These are phyloP conservation scores for Elmis aenea DNA, from an alignment of 2,888 invertebrate species.

Conservation along the genomic window DNA sequence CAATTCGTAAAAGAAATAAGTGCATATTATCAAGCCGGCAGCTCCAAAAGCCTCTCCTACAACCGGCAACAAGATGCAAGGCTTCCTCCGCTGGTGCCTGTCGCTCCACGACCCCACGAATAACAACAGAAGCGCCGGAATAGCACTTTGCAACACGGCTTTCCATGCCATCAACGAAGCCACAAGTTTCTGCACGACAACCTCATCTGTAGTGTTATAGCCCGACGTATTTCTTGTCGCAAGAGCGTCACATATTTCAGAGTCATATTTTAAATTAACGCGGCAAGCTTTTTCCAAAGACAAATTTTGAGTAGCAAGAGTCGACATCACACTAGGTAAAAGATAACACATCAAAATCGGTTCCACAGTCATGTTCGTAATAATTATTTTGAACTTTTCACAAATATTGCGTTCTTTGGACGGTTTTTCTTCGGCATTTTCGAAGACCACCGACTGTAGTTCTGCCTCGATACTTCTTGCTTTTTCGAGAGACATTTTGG, in stretches of 20 bases:
- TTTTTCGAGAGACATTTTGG: conserved; percentile 41
- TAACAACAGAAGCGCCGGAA: conserved; percentile 53
- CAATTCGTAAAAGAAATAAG: conserved; percentile 52
- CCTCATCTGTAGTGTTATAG: conserved; percentile 55
- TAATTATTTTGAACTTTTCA: conserved; percentile 1
- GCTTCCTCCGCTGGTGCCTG: conserved; percentile 52
- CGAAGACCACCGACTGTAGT: conserved; percentile 43
- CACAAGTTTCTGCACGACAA: conserved; percentile 30
- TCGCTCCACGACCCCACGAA: conserved; percentile 61
- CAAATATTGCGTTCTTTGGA: conserved; percentile 27
- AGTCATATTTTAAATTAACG: conserved; percentile 66
- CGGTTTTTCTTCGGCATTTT: conserved; percentile 27
- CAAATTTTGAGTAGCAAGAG: conserved; percentile 72
- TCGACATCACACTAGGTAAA: conserved; percentile 53
- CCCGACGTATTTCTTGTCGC: conserved; percentile 62
- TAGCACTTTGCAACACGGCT: conserved; percentile 50
- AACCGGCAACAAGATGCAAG: conserved; percentile 54
- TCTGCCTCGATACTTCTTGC: conserved; percentile 35
- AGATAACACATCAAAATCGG: conserved; percentile 66
- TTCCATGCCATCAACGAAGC: conserved; percentile 52
- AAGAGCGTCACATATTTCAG: conserved; percentile 67
- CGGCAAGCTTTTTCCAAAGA: conserved; percentile 79
- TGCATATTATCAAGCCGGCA: conserved; percentile 50
- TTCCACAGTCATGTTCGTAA: conserved; percentile 48
- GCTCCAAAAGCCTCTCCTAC: conserved; percentile 51